Evolutionary conservation across 37 sponge, comb jelly and placozoan species (phyloP).

Genomic region (Chondrilla cf. caribensis): DNA sequence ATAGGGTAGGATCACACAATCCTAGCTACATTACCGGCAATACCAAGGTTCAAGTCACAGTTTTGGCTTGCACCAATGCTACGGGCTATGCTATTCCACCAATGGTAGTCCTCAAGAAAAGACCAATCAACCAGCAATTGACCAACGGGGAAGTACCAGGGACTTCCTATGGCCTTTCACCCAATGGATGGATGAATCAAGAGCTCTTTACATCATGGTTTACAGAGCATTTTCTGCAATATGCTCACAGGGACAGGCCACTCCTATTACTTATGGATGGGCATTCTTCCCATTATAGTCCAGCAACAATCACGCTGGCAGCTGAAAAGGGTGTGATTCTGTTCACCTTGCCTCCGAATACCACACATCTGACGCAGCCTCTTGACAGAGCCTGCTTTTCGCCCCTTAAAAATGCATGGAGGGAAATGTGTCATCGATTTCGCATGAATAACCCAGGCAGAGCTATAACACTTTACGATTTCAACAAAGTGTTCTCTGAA

Average conservation of each 20-base stretch:
- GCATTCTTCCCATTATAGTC: conserved; percentile 27
- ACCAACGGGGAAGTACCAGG: conserved; percentile 27
- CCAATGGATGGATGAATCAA: conserved; percentile 21
- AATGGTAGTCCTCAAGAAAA: neutral
- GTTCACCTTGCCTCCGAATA: conserved; percentile 21
- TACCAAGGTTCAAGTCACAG: conserved; percentile 34
- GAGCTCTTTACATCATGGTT: conserved; percentile 18
- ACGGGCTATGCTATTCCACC: conserved; percentile 41
- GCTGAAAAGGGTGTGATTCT: conserved; percentile 20
- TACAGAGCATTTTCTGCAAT: neutral
- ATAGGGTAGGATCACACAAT: conserved; percentile 15
- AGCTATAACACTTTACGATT: conserved; percentile 10
- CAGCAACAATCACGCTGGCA: neutral
- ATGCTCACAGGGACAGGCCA: conserved; percentile 19
- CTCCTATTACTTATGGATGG: conserved; percentile 22
- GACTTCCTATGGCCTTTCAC: conserved; percentile 2
- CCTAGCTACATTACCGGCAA: neutral
- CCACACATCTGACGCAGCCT: conserved; percentile 25
- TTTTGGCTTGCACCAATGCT: conserved; percentile 37
- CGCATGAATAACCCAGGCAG: conserved; percentile 18
- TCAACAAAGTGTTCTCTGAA: conserved; percentile 18
- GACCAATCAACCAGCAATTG: neutral
- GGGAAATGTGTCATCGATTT: conserved; percentile 9
- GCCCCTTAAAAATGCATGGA: neutral
- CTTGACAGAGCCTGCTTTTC: conserved; percentile 1